These are phyloP conservation scores for Borostomias antarcticus DNA, from an alignment of 2,797 vertebrate genomes.

Conservation along the genomic window DNA sequence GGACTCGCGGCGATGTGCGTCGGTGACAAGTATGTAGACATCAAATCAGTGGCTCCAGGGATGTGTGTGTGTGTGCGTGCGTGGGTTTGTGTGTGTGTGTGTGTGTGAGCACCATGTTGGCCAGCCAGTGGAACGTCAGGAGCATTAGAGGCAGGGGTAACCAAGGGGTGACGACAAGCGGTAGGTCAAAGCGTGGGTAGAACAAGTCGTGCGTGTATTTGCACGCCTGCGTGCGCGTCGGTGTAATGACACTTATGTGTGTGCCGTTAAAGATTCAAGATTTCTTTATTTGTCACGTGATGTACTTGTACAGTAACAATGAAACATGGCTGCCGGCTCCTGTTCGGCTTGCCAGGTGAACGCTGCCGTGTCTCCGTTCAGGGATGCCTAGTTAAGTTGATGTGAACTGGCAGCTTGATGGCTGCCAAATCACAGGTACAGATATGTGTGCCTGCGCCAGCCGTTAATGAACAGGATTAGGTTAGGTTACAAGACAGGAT, in stretches of 20 bases:
- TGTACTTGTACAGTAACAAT: too few species aligned
- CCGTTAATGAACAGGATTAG: slow-evolving; percentile 51
- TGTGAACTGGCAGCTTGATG: slow-evolving; percentile 51
- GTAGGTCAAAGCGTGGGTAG: background rate
- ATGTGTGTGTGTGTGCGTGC: too few species aligned
- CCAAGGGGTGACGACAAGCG: background rate
- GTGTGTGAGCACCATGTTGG: background rate
- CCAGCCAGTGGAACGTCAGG: background rate
- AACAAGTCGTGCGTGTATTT: background rate
- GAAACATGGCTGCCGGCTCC: too few species aligned
- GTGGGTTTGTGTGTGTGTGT: too few species aligned
- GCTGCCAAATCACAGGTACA: slow-evolving; percentile 52
- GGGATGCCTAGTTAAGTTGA: slow-evolving; percentile 38
- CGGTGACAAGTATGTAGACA: background rate
- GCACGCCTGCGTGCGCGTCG: background rate
- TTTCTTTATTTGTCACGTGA: background rate
- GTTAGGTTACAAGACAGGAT: slow-evolving; percentile 36
- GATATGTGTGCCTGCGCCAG: slow-evolving; percentile 40
- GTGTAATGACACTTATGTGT: background rate
- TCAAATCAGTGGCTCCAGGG: too few species aligned
- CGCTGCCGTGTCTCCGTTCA: slow-evolving; percentile 6
- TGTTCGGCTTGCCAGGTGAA: too few species aligned
- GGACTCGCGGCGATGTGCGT: background rate
- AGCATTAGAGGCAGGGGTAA: background rate
- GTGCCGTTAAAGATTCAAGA: background rate